phyloP scores from a whole-genome alignment of 2,113 vertebrate genomes.

The Corapipo altera region DNA sequence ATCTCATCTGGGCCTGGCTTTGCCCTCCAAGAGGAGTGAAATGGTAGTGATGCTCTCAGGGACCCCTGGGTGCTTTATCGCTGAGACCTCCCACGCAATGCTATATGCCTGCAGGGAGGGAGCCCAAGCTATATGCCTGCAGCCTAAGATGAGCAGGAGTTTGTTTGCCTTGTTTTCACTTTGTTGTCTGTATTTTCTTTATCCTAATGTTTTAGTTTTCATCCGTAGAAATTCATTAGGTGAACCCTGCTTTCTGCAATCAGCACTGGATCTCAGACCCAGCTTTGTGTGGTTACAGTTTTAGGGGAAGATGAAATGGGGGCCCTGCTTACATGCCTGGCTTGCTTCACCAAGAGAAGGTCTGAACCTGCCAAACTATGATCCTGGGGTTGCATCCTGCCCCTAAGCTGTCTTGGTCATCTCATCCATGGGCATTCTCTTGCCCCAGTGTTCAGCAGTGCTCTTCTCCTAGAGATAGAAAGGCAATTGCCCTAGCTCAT shows the following conservation, averaged over 20 bases:
- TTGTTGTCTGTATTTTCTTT: neutral
- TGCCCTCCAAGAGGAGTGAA: neutral
- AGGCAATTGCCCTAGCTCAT: fast-evolving
- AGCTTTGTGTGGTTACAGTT: neutral
- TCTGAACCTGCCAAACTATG: neutral
- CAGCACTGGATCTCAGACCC: neutral
- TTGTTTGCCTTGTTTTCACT: neutral
- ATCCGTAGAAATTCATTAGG: neutral
- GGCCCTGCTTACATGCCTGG: neutral
- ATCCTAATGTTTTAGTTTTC: neutral
- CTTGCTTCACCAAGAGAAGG: neutral
- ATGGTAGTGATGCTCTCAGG: neutral
- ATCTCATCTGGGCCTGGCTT: neutral
- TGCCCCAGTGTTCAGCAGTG: neutral
- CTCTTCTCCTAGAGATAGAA: neutral
- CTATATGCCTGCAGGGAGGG: neutral
- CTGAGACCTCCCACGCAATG: neutral
- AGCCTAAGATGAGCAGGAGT: neutral
- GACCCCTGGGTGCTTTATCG: fast-evolving
- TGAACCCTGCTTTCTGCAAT: neutral
- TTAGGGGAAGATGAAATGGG: neutral
- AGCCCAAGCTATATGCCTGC: fast-evolving
- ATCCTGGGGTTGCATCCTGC: neutral
- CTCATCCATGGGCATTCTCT: neutral
- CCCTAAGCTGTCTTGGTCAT: neutral